Conservation (phyloP, 2,113 vertebrate species). For the Gobio gobio region DNA sequence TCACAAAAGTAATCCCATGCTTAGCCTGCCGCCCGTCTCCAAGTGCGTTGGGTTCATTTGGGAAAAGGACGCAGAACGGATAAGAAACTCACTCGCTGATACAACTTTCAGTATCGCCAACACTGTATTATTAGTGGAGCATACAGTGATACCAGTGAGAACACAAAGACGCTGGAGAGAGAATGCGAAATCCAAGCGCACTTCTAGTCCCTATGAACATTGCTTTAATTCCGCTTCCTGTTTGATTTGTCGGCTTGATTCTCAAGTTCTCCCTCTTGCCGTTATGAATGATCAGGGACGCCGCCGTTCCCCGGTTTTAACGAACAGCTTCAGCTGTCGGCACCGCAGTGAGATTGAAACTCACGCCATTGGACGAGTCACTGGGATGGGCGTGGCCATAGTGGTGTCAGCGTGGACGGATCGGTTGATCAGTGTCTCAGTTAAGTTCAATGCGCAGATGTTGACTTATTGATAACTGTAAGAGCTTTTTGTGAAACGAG, state of each 20-base stretch:
- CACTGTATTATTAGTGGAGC: not conserved
- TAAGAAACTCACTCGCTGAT: slow-evolving; percentile 50
- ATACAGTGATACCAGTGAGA: not conserved
- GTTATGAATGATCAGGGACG: slow-evolving; percentile 13
- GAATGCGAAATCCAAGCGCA: not conserved
- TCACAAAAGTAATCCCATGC: slow-evolving; percentile 78
- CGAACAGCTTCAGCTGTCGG: slow-evolving; percentile 52
- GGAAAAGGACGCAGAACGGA: slow-evolving; percentile 13
- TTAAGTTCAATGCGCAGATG: slow-evolving; percentile 17
- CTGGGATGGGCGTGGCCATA: not conserved
- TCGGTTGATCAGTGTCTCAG: not conserved
- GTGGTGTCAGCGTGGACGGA: not conserved
- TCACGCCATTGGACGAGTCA: slow-evolving; percentile 43
- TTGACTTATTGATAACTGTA: not conserved
- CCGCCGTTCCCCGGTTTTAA: slow-evolving; percentile 32
- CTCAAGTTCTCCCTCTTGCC: not conserved
- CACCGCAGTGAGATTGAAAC: slow-evolving; percentile 35
- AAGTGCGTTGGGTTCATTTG: slow-evolving; percentile 66
- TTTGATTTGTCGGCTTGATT: not conserved
- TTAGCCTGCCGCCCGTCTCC: slow-evolving; percentile 66
- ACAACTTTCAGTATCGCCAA: slow-evolving; percentile 60
- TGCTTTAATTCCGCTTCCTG: slow-evolving; percentile 47
- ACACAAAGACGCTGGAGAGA: slow-evolving; percentile 34
- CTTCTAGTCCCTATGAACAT: not conserved
- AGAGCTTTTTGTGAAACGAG: not conserved